phyloP scores from a whole-genome alignment of 1,140 invertebrate genomes.

The Oryctes rhinoceros region DNA sequence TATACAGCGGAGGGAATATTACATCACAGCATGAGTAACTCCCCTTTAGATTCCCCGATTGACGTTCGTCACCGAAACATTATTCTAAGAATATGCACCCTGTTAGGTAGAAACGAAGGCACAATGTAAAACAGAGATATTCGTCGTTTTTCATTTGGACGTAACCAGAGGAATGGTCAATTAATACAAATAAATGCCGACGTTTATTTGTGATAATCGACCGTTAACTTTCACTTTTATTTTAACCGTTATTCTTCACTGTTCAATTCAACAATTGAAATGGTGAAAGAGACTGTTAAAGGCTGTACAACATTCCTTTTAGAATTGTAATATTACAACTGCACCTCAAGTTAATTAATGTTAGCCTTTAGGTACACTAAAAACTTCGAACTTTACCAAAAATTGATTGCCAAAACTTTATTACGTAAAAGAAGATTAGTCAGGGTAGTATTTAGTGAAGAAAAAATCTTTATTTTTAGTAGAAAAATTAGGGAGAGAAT shows the following conservation, averaged over 20 bases:
- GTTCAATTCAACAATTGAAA: neutral
- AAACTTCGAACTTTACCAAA: neutral
- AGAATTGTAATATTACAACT: neutral
- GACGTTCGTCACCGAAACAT: neutral
- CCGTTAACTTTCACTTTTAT: neutral
- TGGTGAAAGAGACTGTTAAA: constrained; percentile 36
- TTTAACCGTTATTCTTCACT: constrained; percentile 20
- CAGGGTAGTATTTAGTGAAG: neutral
- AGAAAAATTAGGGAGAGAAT: neutral
- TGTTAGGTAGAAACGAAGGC: neutral
- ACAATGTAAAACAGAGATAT: neutral
- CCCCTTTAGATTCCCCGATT: constrained; percentile 38
- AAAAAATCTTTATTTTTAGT: neutral
- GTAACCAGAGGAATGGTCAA: neutral
- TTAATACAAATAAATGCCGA: neutral
- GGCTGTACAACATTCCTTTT: constrained; percentile 25
- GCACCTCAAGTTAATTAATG: neutral
- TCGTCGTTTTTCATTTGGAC: neutral
- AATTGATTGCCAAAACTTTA: constrained; percentile 29
- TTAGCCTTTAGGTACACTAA: neutral
- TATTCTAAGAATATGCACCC: neutral
- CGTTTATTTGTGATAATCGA: neutral
- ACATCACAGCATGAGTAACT: constrained; percentile 72
- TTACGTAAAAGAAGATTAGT: neutral
- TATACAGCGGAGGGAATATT: constrained; percentile 75